Base-by-base conservation (phyloP, 2,797 vertebrate genomes). In the Enteromius mattozi region DNA sequence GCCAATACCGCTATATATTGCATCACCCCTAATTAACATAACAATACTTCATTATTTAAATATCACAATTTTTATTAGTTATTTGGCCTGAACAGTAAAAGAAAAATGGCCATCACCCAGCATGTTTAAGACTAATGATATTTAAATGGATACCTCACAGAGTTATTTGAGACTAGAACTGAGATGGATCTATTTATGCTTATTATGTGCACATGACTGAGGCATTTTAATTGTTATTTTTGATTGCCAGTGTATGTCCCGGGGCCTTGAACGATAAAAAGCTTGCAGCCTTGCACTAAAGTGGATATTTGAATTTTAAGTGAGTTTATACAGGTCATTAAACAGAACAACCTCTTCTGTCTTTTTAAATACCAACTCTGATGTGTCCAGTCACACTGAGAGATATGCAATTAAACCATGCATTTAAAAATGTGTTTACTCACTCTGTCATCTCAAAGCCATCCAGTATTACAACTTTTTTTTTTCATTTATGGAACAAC, bases 261-360 rank as follows among this genome's bases (percentile, higher is more conserved):
- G 14, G 27, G 14, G 47, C 56, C 30, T 74, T 65, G 49, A 74
- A 82, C 37, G 59, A 83, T 82, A n/a, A 61, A 59, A 42, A 45
- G 33, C 74, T 59, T 24, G 21, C 74, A 76, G 13, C 12, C 27
- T 74, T 33, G 35, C 45, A 45, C 71, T 65, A 72, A 82, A 86
- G 63, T 6, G 21, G 68, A 45, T 47, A n/a, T 77, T 91, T 89
- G 82, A 78, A 85, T 91, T 91, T 87, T 90, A 89, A 89, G 88
- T 85, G 88, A 59, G 69, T 65, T 85, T 79, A 76, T 45, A 61
- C 85, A 69, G 59, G 42, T 72, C 81, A 80, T 86, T 86, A 83
- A 80, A 75, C 77, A 80, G 77, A 80, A 76, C 54, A 75, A 47
- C 47, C 61, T 45, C 69, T 63, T 86, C 71, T 77, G 49, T 83